A percentile compares a stretch with the other conserved stretches of the same genome.
phyloP scores from a whole-genome alignment of 2,797 vertebrate species.

The Callimico goeldii region DNA sequence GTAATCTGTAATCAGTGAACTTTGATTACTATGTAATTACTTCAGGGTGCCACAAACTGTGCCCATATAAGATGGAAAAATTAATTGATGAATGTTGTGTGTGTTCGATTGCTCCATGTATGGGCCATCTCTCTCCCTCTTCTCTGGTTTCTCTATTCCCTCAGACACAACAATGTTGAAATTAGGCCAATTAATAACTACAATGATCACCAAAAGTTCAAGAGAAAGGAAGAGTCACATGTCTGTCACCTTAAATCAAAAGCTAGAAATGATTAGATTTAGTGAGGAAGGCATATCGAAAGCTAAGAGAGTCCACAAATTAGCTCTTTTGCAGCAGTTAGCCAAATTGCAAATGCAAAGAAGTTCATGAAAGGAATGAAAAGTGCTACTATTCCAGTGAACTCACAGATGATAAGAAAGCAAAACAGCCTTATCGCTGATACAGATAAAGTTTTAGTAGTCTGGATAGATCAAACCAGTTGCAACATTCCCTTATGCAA shows the following conservation, averaged over 20 bases:
- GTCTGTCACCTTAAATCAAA: neutral
- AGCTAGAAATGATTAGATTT: neutral
- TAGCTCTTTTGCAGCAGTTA: neutral
- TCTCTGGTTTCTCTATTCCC: neutral
- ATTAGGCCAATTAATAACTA: neutral
- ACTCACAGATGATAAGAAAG: neutral
- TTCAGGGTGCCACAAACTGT: neutral
- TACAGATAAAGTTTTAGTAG: neutral
- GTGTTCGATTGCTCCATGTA: neutral
- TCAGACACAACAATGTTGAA: neutral
- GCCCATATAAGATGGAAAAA: neutral
- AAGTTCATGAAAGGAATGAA: neutral
- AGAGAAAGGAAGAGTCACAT: neutral
- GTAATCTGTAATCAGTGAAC: neutral
- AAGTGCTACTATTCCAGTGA: neutral
- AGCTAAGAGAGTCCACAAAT: neutral
- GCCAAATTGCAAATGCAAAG: neutral
- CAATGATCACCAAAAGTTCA: neutral
- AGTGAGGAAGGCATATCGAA: neutral
- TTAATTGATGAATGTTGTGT: neutral
- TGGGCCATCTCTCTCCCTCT: neutral
- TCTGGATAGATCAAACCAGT: neutral
- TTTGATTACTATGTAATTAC: neutral
- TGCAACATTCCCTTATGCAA: neutral
- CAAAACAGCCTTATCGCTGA: neutral